Evolutionary conservation across 2,113 vertebrate genomes (phyloP).

Genomic region (Physeter macrocephalus): DNA sequence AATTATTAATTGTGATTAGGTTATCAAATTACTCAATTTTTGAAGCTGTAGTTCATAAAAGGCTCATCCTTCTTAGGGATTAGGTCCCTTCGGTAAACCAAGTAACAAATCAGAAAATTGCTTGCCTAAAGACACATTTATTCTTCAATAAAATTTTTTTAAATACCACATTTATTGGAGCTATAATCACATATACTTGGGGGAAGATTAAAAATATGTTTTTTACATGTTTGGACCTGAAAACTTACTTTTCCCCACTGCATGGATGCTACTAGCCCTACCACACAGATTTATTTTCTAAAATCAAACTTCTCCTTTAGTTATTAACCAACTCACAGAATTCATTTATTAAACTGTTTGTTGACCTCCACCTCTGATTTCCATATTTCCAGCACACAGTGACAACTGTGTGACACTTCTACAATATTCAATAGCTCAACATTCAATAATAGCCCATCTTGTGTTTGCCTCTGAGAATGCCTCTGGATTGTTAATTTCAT

Average conservation of each 20-base stretch:
- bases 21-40: background rate
- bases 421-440: background rate
- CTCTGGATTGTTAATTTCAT: conserved; percentile 1
- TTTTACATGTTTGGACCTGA: background rate
- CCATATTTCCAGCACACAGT: background rate
- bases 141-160: background rate
- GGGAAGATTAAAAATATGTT: background rate
- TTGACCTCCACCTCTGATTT: conserved; percentile 34
- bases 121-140: background rate
- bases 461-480: background rate
- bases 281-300: background rate
- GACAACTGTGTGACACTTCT: background rate
- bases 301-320: background rate
- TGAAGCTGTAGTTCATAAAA: background rate
- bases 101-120: background rate
- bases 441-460: background rate
- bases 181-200: background rate
- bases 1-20: background rate
- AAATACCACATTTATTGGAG: background rate
- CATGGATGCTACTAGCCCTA: background rate
- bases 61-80: background rate
- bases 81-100: background rate
- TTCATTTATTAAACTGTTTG: conserved; percentile 8
- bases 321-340: background rate
- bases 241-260: background rate